Evolutionary conservation across 2,888 invertebrate species (phyloP), one percentile per base, ranked within the genome.

Genomic region (Labia minor): DNA sequence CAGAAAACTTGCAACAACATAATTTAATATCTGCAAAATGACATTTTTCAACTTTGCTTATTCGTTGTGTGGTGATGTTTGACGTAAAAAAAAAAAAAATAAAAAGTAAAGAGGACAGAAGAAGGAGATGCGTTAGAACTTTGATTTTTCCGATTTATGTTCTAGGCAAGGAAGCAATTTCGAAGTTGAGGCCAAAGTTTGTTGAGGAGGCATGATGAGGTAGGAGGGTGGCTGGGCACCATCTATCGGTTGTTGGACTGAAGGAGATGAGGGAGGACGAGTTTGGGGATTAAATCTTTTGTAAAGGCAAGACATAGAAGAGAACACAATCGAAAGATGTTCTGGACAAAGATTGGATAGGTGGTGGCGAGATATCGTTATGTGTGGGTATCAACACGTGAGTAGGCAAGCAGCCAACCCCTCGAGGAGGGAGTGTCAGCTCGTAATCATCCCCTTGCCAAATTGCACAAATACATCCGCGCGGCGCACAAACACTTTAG

Each of bases 1-100:
- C 49, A 4, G 49, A 49, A 49, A 49, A 49, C 49, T 49, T 49
- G 49, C 49, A 49, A 49, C 49, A 16, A 49, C 49, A 49, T 49
- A 49, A 49, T 49, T 49, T 49, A 49, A 49, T 49, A 49, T 49
- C 49, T 49, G 16, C 49, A 49, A 49, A 49, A 49, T 49, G 49
- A 49, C 49, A 49, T 49, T 49, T 49, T 49, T 49, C 49, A 49
- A 49, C 49, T 49, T 49, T 49, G 49, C n/a, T 49, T 49, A 49
- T 49, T 49, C 49, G 49, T 49, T 49, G 49, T 49, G 49, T 14
- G 49, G 49, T 49, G 49, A 49, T 49, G 49, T 49, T 16, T 49
- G 49, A 49, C 16, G 49, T 49, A 14, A 14, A 49, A 49, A 49
- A 49, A 49, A 49, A 49, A 49, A 14, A 14, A 49, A 49, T 8